phyloP scores from a whole-genome alignment of 2,888 invertebrate genomes.

The Dryomyza anilis region DNA sequence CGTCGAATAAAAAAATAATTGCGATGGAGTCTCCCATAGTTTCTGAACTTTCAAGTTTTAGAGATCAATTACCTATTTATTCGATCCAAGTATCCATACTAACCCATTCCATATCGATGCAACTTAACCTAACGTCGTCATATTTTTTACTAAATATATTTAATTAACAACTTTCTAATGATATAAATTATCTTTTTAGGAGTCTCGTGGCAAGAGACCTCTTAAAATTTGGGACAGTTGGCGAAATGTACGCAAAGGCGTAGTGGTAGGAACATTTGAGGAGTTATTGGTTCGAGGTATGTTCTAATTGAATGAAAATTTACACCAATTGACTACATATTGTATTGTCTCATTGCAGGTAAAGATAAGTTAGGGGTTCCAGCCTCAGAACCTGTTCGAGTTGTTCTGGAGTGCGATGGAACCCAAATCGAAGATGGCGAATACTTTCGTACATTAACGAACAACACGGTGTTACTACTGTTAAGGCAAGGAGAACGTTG shows the following conservation, averaged over 20 bases:
- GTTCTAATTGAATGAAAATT: constrained; percentile 40
- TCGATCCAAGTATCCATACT: no score
- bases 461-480: constrained; percentile 87
- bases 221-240: constrained; percentile 97
- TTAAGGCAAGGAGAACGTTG: constrained; percentile 89
- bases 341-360: constrained; percentile 63
- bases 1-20: no score
- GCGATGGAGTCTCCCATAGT: no score
- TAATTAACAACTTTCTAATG: background rate
- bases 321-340: background rate
- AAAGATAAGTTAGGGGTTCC: constrained; percentile 90
- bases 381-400: constrained; percentile 82
- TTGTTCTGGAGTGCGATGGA: constrained; percentile 94
- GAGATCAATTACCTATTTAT: no score
- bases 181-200: constrained; percentile 65
- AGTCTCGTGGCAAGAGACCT: constrained; percentile 94
- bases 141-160: background rate
- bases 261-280: constrained; percentile 90
- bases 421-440: constrained; percentile 96
- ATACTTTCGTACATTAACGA: constrained; percentile 91
- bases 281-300: constrained; percentile 82
- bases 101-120: no score
- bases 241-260: constrained; percentile 89
- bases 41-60: no score
- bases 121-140: no score